Evolutionary conservation across 1,140 invertebrate genomes (phyloP), one percentile per base, ranked within the genome.

Genomic region (Sesamia nonagrioides): DNA sequence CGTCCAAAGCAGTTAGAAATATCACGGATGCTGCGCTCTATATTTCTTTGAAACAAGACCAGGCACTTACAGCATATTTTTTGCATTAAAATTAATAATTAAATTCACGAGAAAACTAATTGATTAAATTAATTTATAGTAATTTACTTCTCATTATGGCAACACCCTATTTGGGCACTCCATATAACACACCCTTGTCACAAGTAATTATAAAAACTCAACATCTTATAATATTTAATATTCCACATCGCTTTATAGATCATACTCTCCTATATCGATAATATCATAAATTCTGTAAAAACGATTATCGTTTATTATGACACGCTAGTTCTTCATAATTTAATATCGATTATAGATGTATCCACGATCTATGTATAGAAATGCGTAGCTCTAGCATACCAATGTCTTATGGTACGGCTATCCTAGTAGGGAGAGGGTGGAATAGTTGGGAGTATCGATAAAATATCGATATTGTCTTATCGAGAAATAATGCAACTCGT

Each of bases 251-350:
- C 52, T 60, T 58, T 73, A 60, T 58, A 18, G 71, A 73, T 73
- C 71, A 63, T 45, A 60, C 52, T 45, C 61, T 50, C 15, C 11
- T 56, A 75, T 75, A 75, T 11, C 18, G 54, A 56, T 56, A 56
- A 45, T 21, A 75, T 75, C 56, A 37, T 42, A 48, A 50, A 75
- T 61, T 75, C 21, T n/a, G 13, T 45, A 66, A 68, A 77, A 77
- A 66, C 42, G 35, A 66, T 66, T 77, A 77, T 77, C 74, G 74
- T 68, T 77, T 77, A 77, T 50, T 66, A 66, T 77, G 54, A 68
- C 60, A 77, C 74, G 74, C 60, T 52, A 52, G 40, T 76, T 66
- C 40, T 77, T 77, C 61, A 77, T 77, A 77, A 77, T 77, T 77
- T 77, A 52, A 66, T 77, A 77, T 77, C 74, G 18, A 66, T 77